Conservation (phyloP, 2,797 vertebrate genomes). For the Parauchenoglanis ngamensis region DNA sequence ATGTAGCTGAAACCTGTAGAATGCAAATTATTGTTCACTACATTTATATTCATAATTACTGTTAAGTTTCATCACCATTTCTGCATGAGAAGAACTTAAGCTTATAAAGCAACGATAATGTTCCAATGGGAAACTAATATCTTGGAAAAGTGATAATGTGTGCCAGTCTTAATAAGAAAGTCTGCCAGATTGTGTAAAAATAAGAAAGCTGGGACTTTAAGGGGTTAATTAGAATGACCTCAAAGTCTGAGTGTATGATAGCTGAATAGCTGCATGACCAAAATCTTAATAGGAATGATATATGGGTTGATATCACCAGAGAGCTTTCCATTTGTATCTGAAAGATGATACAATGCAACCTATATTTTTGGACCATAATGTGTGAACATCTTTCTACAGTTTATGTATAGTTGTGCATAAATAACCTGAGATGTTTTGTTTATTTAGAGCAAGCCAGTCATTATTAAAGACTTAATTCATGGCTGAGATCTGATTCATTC, state of each 20-base stretch:
- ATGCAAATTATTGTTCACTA: not conserved
- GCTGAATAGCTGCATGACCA: not conserved
- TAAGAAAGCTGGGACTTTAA: not conserved
- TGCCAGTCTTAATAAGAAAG: not conserved
- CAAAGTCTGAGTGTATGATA: not conserved
- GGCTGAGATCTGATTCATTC: constrained; percentile 50
- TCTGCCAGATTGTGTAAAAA: not conserved
- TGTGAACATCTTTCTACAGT: not conserved
- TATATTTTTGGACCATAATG: not conserved
- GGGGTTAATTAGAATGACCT: constrained; percentile 10
- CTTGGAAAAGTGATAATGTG: not conserved
- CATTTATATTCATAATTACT: not conserved
- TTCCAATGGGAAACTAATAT: not conserved
- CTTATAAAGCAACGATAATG: not conserved
- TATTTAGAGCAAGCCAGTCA: not conserved
- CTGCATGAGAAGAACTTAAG: no score
- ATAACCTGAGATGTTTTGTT: not conserved
- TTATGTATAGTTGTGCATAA: not conserved
- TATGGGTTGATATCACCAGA: not conserved
- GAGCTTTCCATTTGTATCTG: not conserved
- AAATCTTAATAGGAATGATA: not conserved
- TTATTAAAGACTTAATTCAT: constrained; percentile 36
- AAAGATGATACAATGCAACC: not conserved
- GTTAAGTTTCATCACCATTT: not conserved
- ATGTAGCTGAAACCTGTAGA: not conserved